These are phyloP conservation scores for Arremon aurantiirostris DNA, from an alignment of 2,797 vertebrate species.

Conservation along the genomic window DNA sequence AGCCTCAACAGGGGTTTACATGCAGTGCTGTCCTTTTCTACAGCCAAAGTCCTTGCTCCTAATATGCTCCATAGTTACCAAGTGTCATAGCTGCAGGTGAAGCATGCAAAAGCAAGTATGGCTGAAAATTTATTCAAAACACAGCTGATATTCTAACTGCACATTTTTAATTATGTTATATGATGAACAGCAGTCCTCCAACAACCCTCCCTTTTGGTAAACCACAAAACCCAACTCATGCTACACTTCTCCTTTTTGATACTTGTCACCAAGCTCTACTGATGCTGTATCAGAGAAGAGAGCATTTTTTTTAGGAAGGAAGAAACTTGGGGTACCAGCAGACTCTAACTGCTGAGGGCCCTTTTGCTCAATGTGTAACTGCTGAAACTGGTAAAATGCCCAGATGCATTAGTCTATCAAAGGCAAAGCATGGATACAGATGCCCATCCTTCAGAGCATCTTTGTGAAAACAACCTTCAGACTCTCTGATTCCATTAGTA, in stretches of 20 bases:
- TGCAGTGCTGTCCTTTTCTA: neutral
- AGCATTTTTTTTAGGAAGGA: neutral
- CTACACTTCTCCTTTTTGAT: neutral
- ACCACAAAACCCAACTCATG: neutral
- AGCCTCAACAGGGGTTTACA: neutral
- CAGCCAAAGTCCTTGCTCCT: neutral
- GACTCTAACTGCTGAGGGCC: neutral
- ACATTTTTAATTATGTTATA: neutral
- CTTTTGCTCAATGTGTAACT: fast-evolving
- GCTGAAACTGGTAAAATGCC: neutral
- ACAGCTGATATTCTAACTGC: neutral
- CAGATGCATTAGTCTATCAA: neutral
- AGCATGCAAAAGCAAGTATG: neutral
- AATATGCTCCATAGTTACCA: neutral
- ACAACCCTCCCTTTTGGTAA: neutral
- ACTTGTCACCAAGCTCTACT: neutral
- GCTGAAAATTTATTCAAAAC: neutral
- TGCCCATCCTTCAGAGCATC: neutral
- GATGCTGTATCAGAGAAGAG: neutral
- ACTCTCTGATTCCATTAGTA: neutral
- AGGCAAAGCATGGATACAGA: neutral
- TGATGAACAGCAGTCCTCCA: neutral
- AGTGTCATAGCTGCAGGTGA: neutral
- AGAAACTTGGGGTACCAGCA: neutral
- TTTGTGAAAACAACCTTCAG: neutral